phyloP scores from a whole-genome alignment of 2,113 vertebrate genomes.

The Reinhardtius hippoglossoides region DNA sequence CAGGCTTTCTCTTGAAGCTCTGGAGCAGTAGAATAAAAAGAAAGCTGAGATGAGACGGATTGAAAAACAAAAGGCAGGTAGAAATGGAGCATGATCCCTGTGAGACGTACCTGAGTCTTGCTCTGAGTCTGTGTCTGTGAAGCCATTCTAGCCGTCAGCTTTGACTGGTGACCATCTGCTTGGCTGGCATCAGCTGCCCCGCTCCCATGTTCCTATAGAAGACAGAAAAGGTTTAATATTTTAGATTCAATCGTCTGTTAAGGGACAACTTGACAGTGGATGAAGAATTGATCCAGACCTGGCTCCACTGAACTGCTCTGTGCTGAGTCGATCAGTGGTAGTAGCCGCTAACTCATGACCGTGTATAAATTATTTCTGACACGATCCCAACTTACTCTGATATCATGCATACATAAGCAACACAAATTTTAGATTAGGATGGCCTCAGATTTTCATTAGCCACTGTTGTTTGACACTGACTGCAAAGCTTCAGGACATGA shows the following conservation, averaged over 20 bases:
- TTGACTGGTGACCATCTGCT: slow-evolving; percentile 93
- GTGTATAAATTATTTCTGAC: too few relatives aligned
- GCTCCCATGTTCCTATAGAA: slow-evolving; percentile 87
- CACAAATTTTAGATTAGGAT: too few relatives aligned
- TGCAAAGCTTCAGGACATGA: too few relatives aligned
- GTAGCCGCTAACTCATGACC: too few relatives aligned
- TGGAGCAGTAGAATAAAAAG: slow-evolving; percentile 55
- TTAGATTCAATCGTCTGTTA: background rate
- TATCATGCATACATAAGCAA: too few relatives aligned
- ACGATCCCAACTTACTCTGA: too few relatives aligned
- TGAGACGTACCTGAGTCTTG: slow-evolving; percentile 87
- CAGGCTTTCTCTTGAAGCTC: slow-evolving; percentile 97
- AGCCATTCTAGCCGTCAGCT: slow-evolving; percentile 86
- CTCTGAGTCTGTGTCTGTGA: slow-evolving; percentile 86
- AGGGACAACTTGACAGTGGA: background rate
- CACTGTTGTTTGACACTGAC: too few relatives aligned
- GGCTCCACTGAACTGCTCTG: background rate
- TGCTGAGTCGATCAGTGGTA: background rate
- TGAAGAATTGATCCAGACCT: background rate
- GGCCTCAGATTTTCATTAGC: too few relatives aligned
- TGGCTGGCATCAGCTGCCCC: slow-evolving; percentile 93
- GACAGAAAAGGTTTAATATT: background rate
- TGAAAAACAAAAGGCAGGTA: too few relatives aligned
- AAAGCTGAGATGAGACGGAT: background rate
- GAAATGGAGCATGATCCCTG: background rate